These are phyloP conservation scores for Caenorhabditis macrosperma DNA, from an alignment of 2,888 invertebrate species.

Conservation along the genomic window DNA sequence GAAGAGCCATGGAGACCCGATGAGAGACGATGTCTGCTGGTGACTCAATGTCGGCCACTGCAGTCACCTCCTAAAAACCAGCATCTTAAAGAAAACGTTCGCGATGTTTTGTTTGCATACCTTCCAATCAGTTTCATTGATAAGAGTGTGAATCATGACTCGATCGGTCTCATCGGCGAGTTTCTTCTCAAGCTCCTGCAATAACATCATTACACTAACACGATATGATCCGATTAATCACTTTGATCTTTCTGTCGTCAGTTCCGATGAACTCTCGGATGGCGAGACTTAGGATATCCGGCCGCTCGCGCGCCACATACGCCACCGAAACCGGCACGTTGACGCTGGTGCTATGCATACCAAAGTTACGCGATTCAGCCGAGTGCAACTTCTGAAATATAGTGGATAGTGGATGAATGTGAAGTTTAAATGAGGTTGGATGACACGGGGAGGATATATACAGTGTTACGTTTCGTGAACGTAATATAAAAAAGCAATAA, in stretches of 20 bases:
- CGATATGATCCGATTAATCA: slow-evolving; percentile 20
- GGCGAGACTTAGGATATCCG: slow-evolving; percentile 66
- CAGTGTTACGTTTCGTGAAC: too few species aligned
- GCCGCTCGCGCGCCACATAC: slow-evolving; percentile 67
- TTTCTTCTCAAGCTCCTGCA: slow-evolving; percentile 60
- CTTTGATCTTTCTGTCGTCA: slow-evolving; percentile 43
- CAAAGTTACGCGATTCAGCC: slow-evolving; percentile 57
- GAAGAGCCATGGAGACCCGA: slow-evolving; percentile 57
- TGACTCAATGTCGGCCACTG: slow-evolving; percentile 70
- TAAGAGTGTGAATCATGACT: slow-evolving; percentile 68
- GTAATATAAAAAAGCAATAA: too few species aligned
- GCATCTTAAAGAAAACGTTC: too few species aligned
- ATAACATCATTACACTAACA: slow-evolving; percentile 11
- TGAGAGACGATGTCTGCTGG: slow-evolving; percentile 70
- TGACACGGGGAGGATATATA: too few species aligned
- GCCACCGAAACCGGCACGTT: slow-evolving; percentile 67
- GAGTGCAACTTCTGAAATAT: slow-evolving; percentile 59
- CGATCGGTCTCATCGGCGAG: slow-evolving; percentile 56
- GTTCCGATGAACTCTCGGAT: slow-evolving; percentile 59
- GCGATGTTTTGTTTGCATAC: slow-evolving; percentile 23
- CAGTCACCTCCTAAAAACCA: slow-evolving; percentile 67
- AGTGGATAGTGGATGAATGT: neutral
- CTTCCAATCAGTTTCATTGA: slow-evolving; percentile 69
- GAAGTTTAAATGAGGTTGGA: neutral
- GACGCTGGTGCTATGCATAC: slow-evolving; percentile 65